These are phyloP conservation scores for Sinocyclocheilus anophthalmus DNA, from an alignment of 2,113 vertebrate species.

Conservation along the genomic window DNA sequence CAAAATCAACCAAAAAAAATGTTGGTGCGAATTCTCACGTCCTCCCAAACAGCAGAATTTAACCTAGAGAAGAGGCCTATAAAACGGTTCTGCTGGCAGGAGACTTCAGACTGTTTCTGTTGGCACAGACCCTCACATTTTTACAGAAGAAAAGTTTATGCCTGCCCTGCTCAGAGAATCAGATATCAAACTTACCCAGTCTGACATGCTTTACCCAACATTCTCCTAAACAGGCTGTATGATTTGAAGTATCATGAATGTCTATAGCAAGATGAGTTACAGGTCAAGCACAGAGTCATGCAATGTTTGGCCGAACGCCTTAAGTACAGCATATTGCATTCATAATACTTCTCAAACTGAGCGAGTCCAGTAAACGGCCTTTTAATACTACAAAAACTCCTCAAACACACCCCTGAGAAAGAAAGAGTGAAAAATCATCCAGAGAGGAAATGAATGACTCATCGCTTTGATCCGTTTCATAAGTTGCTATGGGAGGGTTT, in stretches of 20 bases:
- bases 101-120: slow-evolving; percentile 13
- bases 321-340: slow-evolving; percentile 10
- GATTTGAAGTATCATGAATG: neutral
- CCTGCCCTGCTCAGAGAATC: neutral
- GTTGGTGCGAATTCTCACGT: neutral
- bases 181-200: neutral
- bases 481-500: slow-evolving; percentile 1
- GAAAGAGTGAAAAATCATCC: slow-evolving; percentile 29
- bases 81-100: slow-evolving; percentile 9
- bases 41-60: neutral
- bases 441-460: slow-evolving; percentile 42
- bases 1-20: neutral
- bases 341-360: slow-evolving; percentile 1
- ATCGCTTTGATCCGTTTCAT: slow-evolving; percentile 27
- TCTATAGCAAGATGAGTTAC: neutral
- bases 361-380: slow-evolving; percentile 9
- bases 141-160: slow-evolving; percentile 15
- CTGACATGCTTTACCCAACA: neutral
- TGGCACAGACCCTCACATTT: neutral
- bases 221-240: neutral
- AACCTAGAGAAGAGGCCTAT: slow-evolving; percentile 9
- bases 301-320: neutral
- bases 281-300: neutral
- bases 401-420: slow-evolving; percentile 23
- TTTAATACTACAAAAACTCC: slow-evolving; percentile 26